Evolutionary conservation across 2,113 vertebrate species (phyloP).

Genomic region (Copsychus sechellarum): DNA sequence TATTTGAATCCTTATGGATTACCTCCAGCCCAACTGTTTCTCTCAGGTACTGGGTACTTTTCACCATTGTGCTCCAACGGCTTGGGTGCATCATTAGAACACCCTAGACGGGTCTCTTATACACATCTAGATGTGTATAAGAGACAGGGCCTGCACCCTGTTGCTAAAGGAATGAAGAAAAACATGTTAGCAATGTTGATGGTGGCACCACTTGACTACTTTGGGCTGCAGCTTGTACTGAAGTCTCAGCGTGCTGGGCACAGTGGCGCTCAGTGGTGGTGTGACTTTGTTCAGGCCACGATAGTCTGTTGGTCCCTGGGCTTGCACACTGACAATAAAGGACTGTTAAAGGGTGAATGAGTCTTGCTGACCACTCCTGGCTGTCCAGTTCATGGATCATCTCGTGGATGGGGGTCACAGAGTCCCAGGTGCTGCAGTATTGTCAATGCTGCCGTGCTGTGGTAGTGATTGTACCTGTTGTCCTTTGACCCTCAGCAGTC

Average conservation of each 20-base stretch:
- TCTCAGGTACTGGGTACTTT: neutral
- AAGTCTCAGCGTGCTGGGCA: neutral
- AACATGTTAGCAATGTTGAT: no score
- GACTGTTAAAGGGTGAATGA: no score
- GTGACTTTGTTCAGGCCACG: neutral
- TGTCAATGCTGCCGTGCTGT: no score
- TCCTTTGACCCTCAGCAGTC: no score
- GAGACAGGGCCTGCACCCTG: neutral
- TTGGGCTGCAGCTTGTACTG: neutral
- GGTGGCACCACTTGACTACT: neutral
- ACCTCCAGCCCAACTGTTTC: neutral
- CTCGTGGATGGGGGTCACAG: no score
- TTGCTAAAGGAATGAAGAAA: neutral
- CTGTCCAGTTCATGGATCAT: no score
- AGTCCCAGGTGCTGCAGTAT: no score
- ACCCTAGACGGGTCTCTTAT: neutral
- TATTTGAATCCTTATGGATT: neutral
- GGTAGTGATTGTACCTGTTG: no score
- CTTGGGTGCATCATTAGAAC: neutral
- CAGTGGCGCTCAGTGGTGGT: no score
- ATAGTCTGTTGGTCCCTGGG: neutral
- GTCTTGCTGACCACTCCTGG: neutral
- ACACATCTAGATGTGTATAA: no score
- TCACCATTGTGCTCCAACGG: neutral
- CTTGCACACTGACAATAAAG: neutral